These are phyloP conservation scores for Steinernema hermaphroditum DNA, from an alignment of 2,888 invertebrate species.

Conservation along the genomic window DNA sequence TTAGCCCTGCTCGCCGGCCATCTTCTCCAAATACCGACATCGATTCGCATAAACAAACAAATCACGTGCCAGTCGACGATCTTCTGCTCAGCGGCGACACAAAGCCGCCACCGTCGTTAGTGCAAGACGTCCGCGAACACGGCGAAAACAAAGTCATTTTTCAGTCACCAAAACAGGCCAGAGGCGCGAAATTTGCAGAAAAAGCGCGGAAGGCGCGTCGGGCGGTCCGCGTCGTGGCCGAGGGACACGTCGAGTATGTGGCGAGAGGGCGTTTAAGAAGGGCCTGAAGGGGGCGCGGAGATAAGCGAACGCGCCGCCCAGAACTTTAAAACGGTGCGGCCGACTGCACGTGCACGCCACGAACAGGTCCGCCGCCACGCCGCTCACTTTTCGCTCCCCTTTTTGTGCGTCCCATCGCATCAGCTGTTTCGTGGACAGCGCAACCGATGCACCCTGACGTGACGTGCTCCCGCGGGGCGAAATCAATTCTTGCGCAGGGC, in stretches of 20 bases:
- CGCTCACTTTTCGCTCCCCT: not conserved
- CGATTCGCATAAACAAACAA: not conserved
- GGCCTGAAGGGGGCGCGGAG: not conserved
- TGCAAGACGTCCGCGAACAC: not conserved
- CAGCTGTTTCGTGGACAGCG: slow-evolving; percentile 18
- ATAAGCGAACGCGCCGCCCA: slow-evolving; percentile 13
- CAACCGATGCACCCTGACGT: not conserved
- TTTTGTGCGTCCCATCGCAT: not conserved
- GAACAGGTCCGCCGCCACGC: not conserved
- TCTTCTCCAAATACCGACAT: too few relatives aligned
- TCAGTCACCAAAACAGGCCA: not conserved
- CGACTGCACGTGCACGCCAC: not conserved
- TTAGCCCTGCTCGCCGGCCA: too few relatives aligned
- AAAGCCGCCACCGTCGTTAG: not conserved
- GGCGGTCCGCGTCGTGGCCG: not conserved
- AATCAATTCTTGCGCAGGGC: not conserved
- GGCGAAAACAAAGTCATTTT: not conserved
- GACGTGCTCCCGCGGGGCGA: too few relatives aligned
- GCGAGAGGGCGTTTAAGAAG: slow-evolving; percentile 13
- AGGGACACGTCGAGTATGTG: not conserved
- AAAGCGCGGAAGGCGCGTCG: not conserved
- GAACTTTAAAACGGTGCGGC: slow-evolving; percentile 17
- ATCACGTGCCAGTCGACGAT: not conserved
- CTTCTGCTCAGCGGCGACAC: not conserved
- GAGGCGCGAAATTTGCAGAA: not conserved